Percentiles rank a stretch among this genome's conserved stretches.
phyloP scores from a whole-genome alignment of 2,797 vertebrate genomes.

The Miichthys miiuy region DNA sequence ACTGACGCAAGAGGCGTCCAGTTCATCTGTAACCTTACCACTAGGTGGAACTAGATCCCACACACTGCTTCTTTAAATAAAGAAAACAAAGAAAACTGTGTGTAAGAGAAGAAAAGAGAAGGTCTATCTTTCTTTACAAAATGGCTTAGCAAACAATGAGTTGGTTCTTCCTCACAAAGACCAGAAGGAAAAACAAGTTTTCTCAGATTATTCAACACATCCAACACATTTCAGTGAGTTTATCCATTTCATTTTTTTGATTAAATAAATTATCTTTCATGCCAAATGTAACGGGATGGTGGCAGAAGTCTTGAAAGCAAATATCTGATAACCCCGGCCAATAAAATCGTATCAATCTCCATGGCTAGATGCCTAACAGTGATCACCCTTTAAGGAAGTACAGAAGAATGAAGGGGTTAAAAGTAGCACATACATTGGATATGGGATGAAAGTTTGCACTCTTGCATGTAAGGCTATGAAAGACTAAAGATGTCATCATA shows the following conservation, averaged over 20 bases:
- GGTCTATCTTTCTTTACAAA: no score
- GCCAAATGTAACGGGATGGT: neutral
- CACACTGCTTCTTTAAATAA: no score
- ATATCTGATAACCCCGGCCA: neutral
- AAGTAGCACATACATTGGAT: slow-evolving; percentile 5
- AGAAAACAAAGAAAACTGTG: no score
- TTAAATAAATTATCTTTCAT: neutral
- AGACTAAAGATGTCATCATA: slow-evolving; percentile 52
- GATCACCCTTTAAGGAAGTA: slow-evolving; percentile 17
- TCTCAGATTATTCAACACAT: neutral
- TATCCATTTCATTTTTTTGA: neutral
- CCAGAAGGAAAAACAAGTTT: neutral
- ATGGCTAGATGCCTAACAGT: neutral
- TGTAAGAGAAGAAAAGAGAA: no score
- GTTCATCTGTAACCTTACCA: no score
- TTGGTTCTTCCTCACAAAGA: neutral
- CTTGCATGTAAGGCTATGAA: slow-evolving; percentile 26
- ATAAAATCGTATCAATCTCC: neutral
- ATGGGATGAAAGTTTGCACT: slow-evolving; percentile 9
- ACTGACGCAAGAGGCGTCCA: no score
- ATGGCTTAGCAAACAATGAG: no score
- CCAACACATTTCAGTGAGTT: neutral
- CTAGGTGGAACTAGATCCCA: no score
- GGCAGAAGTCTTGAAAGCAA: neutral
- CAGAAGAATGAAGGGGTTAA: neutral